A percentile compares a stretch with the other conserved stretches of the same genome.
Conservation (phyloP, 1,140 invertebrate species). For the Adoxophyes honmai region DNA sequence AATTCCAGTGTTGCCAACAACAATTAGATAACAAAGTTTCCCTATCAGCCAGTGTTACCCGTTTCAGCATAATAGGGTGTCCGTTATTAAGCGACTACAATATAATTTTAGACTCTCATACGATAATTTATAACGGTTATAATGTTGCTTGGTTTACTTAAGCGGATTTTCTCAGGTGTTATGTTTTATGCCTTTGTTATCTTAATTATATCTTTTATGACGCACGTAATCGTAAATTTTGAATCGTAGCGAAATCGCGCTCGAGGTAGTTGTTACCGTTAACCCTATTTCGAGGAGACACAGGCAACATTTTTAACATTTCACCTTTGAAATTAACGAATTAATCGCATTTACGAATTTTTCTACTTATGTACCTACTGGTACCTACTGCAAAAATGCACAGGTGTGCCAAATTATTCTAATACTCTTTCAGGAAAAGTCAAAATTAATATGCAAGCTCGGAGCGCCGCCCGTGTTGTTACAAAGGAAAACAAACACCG, state of each 20-base stretch:
- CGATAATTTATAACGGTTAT: conserved; percentile 6
- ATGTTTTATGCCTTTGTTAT: conserved; percentile 4
- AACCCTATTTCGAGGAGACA: no score
- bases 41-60: neutral
- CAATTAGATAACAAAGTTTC: conserved; percentile 11
- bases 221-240: neutral
- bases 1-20: neutral
- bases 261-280: neutral
- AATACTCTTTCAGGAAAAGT: no score
- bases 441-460: neutral
- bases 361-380: no score
- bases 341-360: no score
- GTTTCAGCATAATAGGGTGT: neutral
- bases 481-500: conserved; percentile 3
- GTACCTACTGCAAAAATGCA: no score
- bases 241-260: neutral
- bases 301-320: no score
- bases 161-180: conserved; percentile 5
- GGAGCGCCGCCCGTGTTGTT: conserved; percentile 3
- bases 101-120: neutral
- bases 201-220: conserved; percentile 13
- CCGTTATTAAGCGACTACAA: conserved; percentile 1
- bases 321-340: no score
- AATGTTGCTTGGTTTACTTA: neutral
- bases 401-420: no score